Base-by-base conservation (phyloP, 2,797 vertebrate species). In the Botia kubotai region DNA sequence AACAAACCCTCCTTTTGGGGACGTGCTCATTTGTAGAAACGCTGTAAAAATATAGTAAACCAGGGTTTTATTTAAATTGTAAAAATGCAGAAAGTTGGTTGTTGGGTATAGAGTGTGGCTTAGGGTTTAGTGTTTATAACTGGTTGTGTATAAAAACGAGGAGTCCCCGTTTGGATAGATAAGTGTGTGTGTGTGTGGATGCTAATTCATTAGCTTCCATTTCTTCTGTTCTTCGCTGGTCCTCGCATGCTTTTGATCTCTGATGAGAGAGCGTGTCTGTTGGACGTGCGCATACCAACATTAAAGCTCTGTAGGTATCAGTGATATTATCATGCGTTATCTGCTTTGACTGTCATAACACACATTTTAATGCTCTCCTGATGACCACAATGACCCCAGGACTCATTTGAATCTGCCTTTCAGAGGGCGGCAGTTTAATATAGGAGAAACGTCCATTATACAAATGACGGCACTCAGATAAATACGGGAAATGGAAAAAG, bases 321-420 rank as follows among this genome's bases (percentile, higher is more conserved):
- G 12, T 60, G 77, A 82, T 78, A 75, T 62, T 33, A 79, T 86
- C 77, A 2, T 19, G 63, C 66, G 69, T 77, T 74, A 75, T 71
- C 65, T 36, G 68, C 48, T 83, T 16, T 46, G n/a, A n/a, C n/a
- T n/a, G n/a, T n/a, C n/a, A 57, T 78, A 43, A 67, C 81, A 79
- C 46, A 80, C 75, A 72, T 29, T 4, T 29, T 29, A 53, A 69
- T 33, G 29, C 53, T 52, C 83, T 83, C 77, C 74, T 84, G 80
- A 68, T 77, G 52, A 43, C n/a, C 66, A 50, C 75, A 72, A 72
- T 68, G 39, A 52, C 16, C 75, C 19, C 53, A 29, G 39, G 62
- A 65, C 84, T 82, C 46, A 83, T 85, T 82, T 81, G 84, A 82
- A 87, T 84, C 29, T 23, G 76, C 63, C 13, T 58, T 57, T 71